Evolutionary conservation across 1,140 invertebrate genomes (phyloP).

Genomic region (Pogonognathellus flavescens): DNA sequence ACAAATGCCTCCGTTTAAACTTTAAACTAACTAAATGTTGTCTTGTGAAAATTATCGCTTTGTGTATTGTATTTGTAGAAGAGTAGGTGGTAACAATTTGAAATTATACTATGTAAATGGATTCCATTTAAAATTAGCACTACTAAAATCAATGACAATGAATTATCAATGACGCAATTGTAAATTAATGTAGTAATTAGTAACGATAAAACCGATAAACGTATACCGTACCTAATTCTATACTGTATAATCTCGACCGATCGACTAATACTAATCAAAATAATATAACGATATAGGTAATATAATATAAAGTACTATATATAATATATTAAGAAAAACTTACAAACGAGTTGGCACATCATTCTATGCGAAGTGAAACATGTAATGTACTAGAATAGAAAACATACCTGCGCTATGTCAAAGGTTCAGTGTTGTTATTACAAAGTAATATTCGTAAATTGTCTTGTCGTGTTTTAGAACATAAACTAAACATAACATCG

Average conservation of each 20-base stretch:
- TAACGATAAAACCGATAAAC: slow-evolving; percentile 21
- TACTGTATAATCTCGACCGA: slow-evolving; percentile 8
- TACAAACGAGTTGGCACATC: too few relatives aligned
- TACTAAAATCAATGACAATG: background rate
- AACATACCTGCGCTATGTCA: too few relatives aligned
- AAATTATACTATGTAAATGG: too few relatives aligned
- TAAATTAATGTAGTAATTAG: background rate
- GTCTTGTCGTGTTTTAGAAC: too few relatives aligned
- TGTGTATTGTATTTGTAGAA: slow-evolving; percentile 1
- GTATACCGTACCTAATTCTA: background rate
- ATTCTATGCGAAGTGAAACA: too few relatives aligned
- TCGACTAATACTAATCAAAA: background rate
- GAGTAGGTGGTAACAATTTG: background rate
- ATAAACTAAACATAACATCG: too few relatives aligned
- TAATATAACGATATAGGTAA: too few relatives aligned
- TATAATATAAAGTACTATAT: background rate
- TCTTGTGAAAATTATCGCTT: background rate
- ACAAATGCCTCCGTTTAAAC: background rate
- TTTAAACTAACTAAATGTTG: background rate
- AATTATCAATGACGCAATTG: slow-evolving; percentile 5
- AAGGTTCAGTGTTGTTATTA: too few relatives aligned
- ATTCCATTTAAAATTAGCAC: too few relatives aligned
- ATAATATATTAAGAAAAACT: background rate
- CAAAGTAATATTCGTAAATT: too few relatives aligned
- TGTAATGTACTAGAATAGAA: too few relatives aligned